Evolutionary conservation across 2,888 invertebrate genomes (phyloP).

Genomic region (Ephialtes manifestator): DNA sequence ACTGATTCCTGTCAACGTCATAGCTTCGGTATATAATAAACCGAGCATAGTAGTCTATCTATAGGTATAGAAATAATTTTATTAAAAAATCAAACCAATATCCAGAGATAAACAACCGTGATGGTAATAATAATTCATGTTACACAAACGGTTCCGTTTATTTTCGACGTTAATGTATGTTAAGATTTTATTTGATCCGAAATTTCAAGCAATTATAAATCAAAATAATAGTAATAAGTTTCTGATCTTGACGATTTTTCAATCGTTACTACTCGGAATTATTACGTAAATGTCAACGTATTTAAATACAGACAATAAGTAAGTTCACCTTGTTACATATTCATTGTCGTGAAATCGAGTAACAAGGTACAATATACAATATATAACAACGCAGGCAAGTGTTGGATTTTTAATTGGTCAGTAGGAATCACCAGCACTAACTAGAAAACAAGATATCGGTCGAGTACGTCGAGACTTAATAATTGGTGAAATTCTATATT

Average conservation of each 20-base stretch:
- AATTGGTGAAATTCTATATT: conserved; percentile 4
- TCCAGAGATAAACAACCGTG: not conserved
- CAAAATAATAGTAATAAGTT: not conserved
- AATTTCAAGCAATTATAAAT: not conserved
- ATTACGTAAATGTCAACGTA: not conserved
- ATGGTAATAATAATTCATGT: not conserved
- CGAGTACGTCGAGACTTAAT: conserved; percentile 7
- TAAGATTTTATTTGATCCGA: not conserved
- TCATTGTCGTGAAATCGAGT: not conserved
- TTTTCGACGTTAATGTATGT: not conserved
- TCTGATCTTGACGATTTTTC: not conserved
- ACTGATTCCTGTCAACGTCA: conserved; percentile 19
- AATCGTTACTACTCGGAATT: not conserved
- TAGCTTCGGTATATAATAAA: not conserved
- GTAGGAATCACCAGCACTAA: not conserved
- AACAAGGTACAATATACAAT: not conserved
- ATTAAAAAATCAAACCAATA: not conserved
- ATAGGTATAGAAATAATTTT: not conserved
- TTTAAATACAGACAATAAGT: not conserved
- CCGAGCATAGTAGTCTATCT: not conserved
- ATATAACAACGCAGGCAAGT: not conserved
- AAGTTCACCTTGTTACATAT: not conserved
- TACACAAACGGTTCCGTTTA: not conserved
- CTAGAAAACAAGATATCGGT: not conserved
- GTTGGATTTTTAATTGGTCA: not conserved